These are phyloP conservation scores for Tipula helvola DNA, from an alignment of 2,888 invertebrate genomes.

Conservation along the genomic window DNA sequence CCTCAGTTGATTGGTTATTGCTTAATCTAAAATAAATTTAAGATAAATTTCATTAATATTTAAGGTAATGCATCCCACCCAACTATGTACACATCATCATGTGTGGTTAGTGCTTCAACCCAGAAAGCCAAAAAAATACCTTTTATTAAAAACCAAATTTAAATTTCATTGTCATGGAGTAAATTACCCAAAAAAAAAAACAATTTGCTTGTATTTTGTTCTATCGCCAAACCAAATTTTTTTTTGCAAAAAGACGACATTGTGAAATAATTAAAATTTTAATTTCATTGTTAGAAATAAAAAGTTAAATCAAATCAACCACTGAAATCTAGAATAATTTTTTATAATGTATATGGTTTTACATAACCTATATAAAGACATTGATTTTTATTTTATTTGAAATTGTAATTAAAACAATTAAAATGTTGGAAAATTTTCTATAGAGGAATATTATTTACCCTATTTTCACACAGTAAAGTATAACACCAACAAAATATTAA, in stretches of 20 bases:
- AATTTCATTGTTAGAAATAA: not conserved
- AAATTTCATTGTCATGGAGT: not conserved
- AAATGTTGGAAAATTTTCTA: not conserved
- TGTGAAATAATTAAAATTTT: not conserved
- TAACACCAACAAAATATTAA: not conserved
- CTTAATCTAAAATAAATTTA: too few species aligned
- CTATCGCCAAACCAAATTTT: not conserved
- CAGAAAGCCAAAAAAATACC: too few species aligned
- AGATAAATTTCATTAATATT: too few species aligned
- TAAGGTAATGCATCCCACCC: too few species aligned
- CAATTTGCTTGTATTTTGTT: not conserved
- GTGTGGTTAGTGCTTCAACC: too few species aligned
- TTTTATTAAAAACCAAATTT: not conserved
- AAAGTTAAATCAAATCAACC: not conserved
- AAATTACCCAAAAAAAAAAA: not conserved
- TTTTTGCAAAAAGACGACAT: not conserved
- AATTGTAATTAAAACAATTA: conserved; percentile 4
- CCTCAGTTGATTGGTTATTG: too few species aligned
- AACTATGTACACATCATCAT: too few species aligned
- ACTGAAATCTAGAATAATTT: not conserved
- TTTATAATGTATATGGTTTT: not conserved
- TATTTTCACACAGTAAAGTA: not conserved
- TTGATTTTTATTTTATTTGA: not conserved
- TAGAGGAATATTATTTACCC: not conserved
- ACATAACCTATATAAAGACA: not conserved